These are phyloP conservation scores for Nothocercus nigrocapillus DNA, from an alignment of 2,113 vertebrate species.

Conservation along the genomic window DNA sequence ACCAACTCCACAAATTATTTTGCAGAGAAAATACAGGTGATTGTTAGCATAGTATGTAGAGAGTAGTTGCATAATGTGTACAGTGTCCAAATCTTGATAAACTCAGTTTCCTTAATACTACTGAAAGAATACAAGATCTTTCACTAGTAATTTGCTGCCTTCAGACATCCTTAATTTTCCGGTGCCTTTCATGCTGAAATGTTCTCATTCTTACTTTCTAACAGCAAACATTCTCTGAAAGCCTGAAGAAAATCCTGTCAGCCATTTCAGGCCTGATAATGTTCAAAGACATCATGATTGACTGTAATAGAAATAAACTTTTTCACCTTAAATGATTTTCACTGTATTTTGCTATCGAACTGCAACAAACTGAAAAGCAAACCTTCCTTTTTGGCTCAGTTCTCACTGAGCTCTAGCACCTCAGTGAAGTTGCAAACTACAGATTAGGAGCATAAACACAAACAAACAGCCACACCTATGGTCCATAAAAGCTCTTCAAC, in stretches of 20 bases:
- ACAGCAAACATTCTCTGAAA: conserved; percentile 1
- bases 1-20: not conserved
- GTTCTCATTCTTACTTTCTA: conserved; percentile 3
- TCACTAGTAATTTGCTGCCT: not conserved
- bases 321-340: conserved; percentile 7
- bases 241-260: conserved; percentile 31
- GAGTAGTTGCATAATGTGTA: not conserved
- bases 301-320: conserved; percentile 3
- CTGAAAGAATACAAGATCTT: not conserved
- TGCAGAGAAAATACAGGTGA: not conserved
- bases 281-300: not conserved
- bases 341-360: not conserved
- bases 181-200: not conserved
- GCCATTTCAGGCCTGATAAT: not conserved
- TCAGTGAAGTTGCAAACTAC: conserved; percentile 53
- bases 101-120: not conserved
- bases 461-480: conserved; percentile 64
- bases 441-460: conserved; percentile 65
- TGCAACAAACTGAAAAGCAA: not conserved
- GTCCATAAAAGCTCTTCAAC: conserved; percentile 62
- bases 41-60: not conserved
- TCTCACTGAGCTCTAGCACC: conserved; percentile 52
- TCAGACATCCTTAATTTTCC: not conserved
- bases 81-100: conserved; percentile 25
- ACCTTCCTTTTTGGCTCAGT: not conserved